These are phyloP conservation scores for Synergus laeviventris DNA, from an alignment of 2,888 invertebrate species.

Conservation along the genomic window DNA sequence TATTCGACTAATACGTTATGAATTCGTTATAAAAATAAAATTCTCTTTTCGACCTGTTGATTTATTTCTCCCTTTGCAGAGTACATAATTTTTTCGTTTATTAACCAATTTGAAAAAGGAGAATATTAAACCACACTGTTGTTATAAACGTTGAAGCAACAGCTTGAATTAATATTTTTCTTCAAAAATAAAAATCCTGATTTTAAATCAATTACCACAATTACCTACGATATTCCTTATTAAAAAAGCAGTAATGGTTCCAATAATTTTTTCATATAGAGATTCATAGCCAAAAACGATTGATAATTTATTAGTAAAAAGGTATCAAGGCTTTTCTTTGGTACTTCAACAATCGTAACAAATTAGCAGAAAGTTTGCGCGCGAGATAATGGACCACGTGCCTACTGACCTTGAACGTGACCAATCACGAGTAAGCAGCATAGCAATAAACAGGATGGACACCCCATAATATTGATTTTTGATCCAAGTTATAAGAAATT, in stretches of 20 bases:
- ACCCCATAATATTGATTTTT: conserved; percentile 43
- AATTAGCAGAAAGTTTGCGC: not conserved
- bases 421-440: conserved; percentile 46
- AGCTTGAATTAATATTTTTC: no score
- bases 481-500: not conserved
- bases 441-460: conserved; percentile 42
- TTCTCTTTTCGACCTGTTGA: not conserved
- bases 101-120: not conserved
- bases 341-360: not conserved
- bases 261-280: no score
- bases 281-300: no score
- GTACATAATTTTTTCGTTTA: not conserved
- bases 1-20: not conserved
- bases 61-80: not conserved
- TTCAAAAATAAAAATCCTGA: not conserved
- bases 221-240: no score
- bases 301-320: not conserved
- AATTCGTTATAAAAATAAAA: not conserved
- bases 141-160: no score
- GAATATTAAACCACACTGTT: no score
- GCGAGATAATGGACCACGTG: conserved; percentile 22
- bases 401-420: conserved; percentile 51
- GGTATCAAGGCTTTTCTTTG: not conserved
- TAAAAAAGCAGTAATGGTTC: no score
- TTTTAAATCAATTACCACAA: not conserved